Evolutionary conservation across 2,113 vertebrate genomes (phyloP).

Genomic region (Lycaon pictus): DNA sequence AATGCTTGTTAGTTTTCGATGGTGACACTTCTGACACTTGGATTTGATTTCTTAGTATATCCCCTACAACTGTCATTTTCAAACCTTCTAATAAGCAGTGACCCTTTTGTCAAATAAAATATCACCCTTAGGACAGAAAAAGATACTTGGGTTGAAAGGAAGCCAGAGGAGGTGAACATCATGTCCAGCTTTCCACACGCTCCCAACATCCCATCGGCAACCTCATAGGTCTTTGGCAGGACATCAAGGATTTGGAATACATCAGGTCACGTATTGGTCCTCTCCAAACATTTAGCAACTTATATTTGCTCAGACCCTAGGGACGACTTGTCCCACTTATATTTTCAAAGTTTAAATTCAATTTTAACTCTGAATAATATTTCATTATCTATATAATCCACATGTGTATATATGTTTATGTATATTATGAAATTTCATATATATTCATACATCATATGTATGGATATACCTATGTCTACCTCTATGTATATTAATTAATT

Average conservation of each 20-base stretch:
- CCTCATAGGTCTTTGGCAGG: background rate
- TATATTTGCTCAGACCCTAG: background rate
- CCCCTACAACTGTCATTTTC: background rate
- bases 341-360: background rate
- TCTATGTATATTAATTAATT: background rate
- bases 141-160: background rate
- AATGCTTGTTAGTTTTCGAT: slow-evolving; percentile 8
- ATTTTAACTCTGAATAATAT: slow-evolving; percentile 1
- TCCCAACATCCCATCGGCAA: background rate
- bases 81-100: slow-evolving; percentile 53
- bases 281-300: background rate
- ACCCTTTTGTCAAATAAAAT: slow-evolving; percentile 60
- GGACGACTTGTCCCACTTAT: background rate
- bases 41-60: slow-evolving; percentile 35
- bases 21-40: slow-evolving; percentile 40
- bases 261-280: background rate
- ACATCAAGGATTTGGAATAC: background rate
- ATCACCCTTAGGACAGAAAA: background rate
- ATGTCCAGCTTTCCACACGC: background rate
- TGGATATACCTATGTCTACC: background rate
- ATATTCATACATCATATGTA: background rate
- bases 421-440: background rate
- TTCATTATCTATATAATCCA: background rate
- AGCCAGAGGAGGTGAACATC: background rate
- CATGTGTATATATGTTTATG: background rate